phyloP scores from a whole-genome alignment of 2,797 vertebrate species.

The Strix occidentalis region DNA sequence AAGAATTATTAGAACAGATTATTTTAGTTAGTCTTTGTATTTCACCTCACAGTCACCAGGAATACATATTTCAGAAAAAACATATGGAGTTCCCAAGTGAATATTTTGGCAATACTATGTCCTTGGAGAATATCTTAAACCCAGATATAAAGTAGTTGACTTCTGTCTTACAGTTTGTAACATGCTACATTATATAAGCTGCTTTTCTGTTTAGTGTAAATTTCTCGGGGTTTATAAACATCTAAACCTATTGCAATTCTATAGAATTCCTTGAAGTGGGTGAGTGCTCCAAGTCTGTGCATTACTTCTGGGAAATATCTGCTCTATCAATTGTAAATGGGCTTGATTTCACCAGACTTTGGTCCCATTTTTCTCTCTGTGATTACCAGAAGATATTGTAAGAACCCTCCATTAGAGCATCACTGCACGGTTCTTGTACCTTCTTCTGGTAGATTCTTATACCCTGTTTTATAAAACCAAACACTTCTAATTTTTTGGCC shows the following conservation, averaged over 20 bases:
- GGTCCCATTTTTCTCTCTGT: neutral
- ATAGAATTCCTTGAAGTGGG: neutral
- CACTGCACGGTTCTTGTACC: neutral
- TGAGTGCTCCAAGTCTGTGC: neutral
- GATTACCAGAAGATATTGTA: neutral
- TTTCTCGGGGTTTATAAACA: neutral
- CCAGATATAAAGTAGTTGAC: neutral
- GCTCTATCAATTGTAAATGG: neutral
- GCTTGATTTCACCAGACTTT: neutral
- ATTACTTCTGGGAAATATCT: neutral
- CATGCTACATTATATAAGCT: neutral
- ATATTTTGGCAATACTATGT: neutral
- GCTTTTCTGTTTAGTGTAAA: neutral
- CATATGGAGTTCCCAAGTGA: neutral
- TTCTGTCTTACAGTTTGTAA: neutral
- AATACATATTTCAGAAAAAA: neutral
- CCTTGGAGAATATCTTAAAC: neutral
- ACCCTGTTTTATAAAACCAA: neutral
- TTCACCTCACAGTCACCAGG: neutral
- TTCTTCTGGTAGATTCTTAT: neutral
- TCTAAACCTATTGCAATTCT: neutral
- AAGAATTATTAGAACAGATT: neutral
- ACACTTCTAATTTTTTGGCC: neutral
- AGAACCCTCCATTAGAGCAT: neutral
- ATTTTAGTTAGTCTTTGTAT: neutral